Conservation (phyloP, 2,113 vertebrate genomes). For the Rhadina sibilatrix region DNA sequence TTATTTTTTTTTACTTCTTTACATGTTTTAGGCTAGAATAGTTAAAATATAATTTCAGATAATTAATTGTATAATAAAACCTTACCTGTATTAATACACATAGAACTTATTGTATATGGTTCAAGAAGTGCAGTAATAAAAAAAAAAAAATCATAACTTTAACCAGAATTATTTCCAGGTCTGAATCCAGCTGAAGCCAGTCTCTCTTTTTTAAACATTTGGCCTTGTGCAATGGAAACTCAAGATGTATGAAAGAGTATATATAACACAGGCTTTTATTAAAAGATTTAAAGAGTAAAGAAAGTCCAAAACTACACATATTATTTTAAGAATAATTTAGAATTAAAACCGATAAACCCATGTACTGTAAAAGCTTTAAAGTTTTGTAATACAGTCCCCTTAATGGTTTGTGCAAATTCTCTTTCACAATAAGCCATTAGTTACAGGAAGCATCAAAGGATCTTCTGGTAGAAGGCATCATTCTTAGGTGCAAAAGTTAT, state of each 20-base stretch:
- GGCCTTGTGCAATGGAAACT: neutral
- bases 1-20: neutral
- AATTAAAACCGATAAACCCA: constrained; percentile 16
- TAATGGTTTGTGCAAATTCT: neutral
- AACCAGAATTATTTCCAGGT: neutral
- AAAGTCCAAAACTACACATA: neutral
- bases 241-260: neutral
- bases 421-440: neutral
- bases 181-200: neutral
- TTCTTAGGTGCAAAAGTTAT: neutral
- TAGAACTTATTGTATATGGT: neutral
- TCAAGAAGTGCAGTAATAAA: neutral
- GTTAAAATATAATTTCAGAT: neutral
- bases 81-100: neutral
- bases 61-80: neutral
- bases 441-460: neutral
- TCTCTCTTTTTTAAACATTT: neutral
- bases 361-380: neutral
- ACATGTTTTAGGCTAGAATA: neutral
- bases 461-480: neutral
- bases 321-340: constrained; percentile 30
- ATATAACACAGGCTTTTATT: neutral
- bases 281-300: constrained; percentile 13
- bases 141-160: neutral
- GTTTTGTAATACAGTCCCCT: neutral